Evolutionary conservation across 2,888 invertebrate genomes (phyloP), one percentile per base, ranked within the genome.

Genomic region (Tricholauxania praeusta): DNA sequence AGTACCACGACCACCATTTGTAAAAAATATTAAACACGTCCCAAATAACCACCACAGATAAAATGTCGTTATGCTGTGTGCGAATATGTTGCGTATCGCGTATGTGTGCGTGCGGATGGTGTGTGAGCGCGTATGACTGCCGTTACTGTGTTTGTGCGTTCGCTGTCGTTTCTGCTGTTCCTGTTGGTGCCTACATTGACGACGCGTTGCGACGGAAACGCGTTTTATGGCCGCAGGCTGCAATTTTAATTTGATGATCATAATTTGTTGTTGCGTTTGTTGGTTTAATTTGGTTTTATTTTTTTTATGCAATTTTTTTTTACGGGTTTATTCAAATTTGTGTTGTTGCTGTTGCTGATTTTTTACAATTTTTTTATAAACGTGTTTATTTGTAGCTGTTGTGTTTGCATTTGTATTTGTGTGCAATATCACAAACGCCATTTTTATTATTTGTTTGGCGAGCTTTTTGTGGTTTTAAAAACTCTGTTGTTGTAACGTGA

Each of bases 11-110:
- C 79, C 78, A 64, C 79, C 79, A 75, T 82, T 83, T 75, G 82
- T 80, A 70, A 81, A 79, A 73, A 82, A 79, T 57, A 79, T 80
- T 79, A 84, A 81, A 75, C 82, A 82, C 72, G 83, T 80, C 67
- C 83, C 84, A 75, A 84, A 82, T 71, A 84, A 76, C 85, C 86
- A 85, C 80, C 83, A 80, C 72, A 82, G 76, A 76, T 83, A 82
- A 51, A 81, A 75, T 67, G 81, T 81, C 76, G 82, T 78, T 74
- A 79, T 77, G 62, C 79, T 78, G 78, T 78, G 76, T 75, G 79
- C 75, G 76, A 75, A 74, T 66, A 74, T 62, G 65, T 73, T 73
- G 65, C 74, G 77, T 76, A 75, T 76, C 72, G 78, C 71, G 72
- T 73, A 75, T 77, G 75, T 69, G 28, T 19, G 71, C 53, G 68